Conservation (phyloP, 2,113 vertebrate genomes). For the Laticauda laticaudata region DNA sequence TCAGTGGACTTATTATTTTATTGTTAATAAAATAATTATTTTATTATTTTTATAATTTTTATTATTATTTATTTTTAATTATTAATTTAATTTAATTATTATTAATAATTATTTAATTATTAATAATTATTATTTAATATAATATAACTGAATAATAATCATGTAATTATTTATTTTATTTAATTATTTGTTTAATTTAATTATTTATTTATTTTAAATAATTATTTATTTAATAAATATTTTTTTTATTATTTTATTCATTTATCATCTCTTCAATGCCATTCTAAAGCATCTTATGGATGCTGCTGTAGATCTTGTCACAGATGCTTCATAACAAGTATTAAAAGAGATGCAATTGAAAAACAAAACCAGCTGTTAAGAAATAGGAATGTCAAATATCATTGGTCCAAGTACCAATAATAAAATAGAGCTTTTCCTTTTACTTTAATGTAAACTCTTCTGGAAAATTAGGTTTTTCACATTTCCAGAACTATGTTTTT, state of each 20-base stretch:
- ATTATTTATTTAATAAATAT: no score
- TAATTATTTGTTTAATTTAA: no score
- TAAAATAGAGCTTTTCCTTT: background rate
- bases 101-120: no score
- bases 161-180: no score
- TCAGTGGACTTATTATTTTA: background rate
- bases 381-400: background rate
- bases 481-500: background rate
- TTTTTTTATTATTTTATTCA: background rate
- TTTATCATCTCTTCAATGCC: background rate
- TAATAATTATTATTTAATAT: no score
- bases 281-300: background rate
- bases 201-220: no score
- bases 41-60: no score
- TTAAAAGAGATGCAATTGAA: background rate
- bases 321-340: background rate
- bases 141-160: no score
- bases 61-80: no score
- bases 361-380: background rate
- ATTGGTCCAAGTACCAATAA: background rate
- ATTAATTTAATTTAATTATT: no score
- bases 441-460: background rate
- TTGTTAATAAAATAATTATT: background rate
- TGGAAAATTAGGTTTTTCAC: background rate
- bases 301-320: background rate